Conservation (phyloP, 2,797 vertebrate genomes). For the Poecilia picta region DNA sequence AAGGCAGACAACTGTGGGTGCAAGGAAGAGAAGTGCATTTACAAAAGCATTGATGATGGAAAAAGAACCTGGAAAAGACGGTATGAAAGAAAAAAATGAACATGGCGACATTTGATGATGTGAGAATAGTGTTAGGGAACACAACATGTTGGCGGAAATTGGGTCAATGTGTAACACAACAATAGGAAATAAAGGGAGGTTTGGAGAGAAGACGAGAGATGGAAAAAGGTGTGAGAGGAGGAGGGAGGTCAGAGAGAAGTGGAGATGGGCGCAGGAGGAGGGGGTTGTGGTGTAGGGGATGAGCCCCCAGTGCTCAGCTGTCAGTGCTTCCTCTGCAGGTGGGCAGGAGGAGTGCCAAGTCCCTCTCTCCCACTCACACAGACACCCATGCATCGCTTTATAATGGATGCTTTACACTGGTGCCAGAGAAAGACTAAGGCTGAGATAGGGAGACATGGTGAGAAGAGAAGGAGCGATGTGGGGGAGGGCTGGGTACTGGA, state of each 20-base stretch:
- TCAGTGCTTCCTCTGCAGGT: slow-evolving; percentile 88
- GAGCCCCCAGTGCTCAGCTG: slow-evolving; percentile 83
- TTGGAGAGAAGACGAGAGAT: slow-evolving; percentile 38
- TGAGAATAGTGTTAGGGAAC: slow-evolving; percentile 48
- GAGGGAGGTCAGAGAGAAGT: slow-evolving; percentile 77
- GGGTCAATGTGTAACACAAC: slow-evolving; percentile 69
- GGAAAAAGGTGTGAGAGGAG: slow-evolving; percentile 74
- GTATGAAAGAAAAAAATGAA: slow-evolving; percentile 39
- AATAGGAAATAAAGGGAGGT: slow-evolving; percentile 60
- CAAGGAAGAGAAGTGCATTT: slow-evolving; percentile 16
- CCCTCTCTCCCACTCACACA: slow-evolving; percentile 82
- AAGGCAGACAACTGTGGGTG: slow-evolving; percentile 12
- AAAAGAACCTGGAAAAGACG: slow-evolving; percentile 16
- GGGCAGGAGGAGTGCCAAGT: slow-evolving; percentile 82
- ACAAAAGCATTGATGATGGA: slow-evolving; percentile 23
- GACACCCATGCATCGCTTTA: slow-evolving; percentile 84
- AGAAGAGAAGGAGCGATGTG: slow-evolving; percentile 62
- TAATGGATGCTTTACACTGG: slow-evolving; percentile 86
- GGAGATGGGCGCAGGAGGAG: slow-evolving; percentile 66
- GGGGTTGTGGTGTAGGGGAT: slow-evolving; percentile 39
- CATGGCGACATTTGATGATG: slow-evolving; percentile 35
- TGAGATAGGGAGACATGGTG: slow-evolving; percentile 66
- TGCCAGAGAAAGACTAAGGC: slow-evolving; percentile 73
- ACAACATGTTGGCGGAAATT: slow-evolving; percentile 56
- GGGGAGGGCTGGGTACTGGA: slow-evolving; percentile 49